phyloP scores from a whole-genome alignment of 2,888 invertebrate species.

The Cerceris rybyensis region DNA sequence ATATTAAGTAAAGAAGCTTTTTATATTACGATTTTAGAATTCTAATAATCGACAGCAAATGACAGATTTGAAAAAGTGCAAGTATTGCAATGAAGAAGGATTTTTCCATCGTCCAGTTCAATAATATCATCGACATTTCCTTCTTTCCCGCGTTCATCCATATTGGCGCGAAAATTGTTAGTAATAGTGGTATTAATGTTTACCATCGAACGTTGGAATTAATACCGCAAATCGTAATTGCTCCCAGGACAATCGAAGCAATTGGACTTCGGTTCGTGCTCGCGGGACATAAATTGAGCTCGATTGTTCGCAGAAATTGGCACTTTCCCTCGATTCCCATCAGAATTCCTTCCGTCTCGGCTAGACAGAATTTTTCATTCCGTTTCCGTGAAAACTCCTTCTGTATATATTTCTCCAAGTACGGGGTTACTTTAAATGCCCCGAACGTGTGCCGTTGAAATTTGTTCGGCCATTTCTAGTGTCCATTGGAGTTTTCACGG shows the following conservation, averaged over 20 bases:
- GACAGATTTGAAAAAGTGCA: too few species aligned
- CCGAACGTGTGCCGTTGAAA: constrained; percentile 17
- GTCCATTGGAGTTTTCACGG: constrained; percentile 45
- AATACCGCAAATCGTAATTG: too few species aligned
- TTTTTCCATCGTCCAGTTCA: too few species aligned
- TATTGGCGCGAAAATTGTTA: not conserved
- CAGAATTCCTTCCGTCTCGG: constrained; percentile 9
- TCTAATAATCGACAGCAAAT: too few species aligned
- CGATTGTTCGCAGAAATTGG: constrained; percentile 2
- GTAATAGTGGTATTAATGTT: too few species aligned
- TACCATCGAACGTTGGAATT: too few species aligned
- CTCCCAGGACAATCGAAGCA: too few species aligned
- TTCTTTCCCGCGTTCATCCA: too few species aligned
- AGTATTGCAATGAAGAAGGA: too few species aligned
- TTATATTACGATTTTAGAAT: too few species aligned
- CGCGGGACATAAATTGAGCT: not conserved
- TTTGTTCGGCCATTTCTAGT: constrained; percentile 31
- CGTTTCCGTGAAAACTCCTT: not conserved
- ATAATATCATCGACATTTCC: too few species aligned
- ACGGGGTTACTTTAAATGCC: constrained; percentile 15
- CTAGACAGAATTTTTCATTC: constrained; percentile 11
- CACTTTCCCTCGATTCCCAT: not conserved
- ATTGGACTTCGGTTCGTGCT: not conserved
- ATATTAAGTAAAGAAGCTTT: too few species aligned
- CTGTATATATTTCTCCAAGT: constrained; percentile 16